Conservation (phyloP, 2,888 invertebrate species). For the Tetramorium bicarinatum region DNA sequence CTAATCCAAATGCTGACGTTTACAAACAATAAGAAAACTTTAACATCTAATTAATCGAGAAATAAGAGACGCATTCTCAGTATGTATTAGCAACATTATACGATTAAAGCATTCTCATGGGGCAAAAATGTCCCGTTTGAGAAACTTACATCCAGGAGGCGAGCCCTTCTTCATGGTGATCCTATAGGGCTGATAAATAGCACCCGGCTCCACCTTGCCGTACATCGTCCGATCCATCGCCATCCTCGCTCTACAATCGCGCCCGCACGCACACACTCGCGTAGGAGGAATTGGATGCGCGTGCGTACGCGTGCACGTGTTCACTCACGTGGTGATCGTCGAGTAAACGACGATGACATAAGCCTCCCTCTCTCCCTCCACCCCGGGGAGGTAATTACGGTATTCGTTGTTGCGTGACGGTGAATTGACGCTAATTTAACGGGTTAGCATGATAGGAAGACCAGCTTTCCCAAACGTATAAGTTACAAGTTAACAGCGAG, state of each 20-base stretch:
- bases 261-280: conserved; percentile 22
- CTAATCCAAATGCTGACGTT: neutral
- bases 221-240: conserved; percentile 96
- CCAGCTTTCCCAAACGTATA: conserved; percentile 15
- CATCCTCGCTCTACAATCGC: conserved; percentile 36
- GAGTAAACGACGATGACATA: conserved; percentile 49
- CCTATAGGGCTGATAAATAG: conserved; percentile 94
- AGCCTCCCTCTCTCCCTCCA: neutral
- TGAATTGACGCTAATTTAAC: conserved; percentile 47
- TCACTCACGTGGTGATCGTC: conserved; percentile 52
- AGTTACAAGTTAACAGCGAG: neutral
- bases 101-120: neutral
- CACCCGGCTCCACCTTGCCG: conserved; percentile 93
- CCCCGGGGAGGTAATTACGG: conserved; percentile 27
- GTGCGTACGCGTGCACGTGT: conserved; percentile 53
- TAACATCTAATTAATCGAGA: neutral
- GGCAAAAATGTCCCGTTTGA: neutral
- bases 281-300: conserved; percentile 25
- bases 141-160: conserved; percentile 94
- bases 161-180: conserved; percentile 94
- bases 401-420: conserved; percentile 37
- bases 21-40: neutral
- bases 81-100: neutral
- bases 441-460: conserved; percentile 23
- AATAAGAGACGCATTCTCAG: neutral